Percentiles rank a stretch among this genome's conserved stretches.
These are phyloP conservation scores for Eutrigla gurnardus DNA, from an alignment of 2,797 vertebrate species.

Conservation along the genomic window DNA sequence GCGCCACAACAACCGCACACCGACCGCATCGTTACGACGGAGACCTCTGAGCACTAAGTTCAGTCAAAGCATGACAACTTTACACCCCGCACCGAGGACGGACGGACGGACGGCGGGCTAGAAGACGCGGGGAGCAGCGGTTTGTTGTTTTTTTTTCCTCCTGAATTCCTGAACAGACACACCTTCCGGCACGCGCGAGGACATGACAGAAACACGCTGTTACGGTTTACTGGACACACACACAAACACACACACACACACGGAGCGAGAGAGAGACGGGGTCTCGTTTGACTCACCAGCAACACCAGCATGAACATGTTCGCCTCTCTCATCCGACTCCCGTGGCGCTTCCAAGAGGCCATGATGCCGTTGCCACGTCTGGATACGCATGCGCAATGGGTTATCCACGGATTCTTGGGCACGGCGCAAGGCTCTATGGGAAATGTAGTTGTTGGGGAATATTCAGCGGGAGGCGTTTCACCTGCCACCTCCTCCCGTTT, in stretches of 20 bases:
- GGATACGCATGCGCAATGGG: constrained; percentile 84
- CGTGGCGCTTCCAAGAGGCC: constrained; percentile 82
- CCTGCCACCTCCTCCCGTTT: not conserved
- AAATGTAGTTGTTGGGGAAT: constrained; percentile 67
- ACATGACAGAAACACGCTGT: not conserved
- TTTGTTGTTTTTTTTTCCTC: not conserved
- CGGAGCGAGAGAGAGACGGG: too few species aligned
- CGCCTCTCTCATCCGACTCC: constrained; percentile 78
- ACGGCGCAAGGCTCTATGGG: constrained; percentile 66
- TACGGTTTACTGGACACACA: not conserved
- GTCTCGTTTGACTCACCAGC: constrained; percentile 79
- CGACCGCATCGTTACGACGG: accelerated
- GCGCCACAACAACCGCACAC: not conserved
- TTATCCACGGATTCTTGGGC: constrained; percentile 52
- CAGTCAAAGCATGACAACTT: constrained; percentile 81
- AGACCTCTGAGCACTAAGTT: constrained; percentile 67
- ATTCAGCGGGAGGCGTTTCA: not conserved
- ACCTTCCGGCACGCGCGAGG: too few species aligned
- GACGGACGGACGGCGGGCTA: not conserved
- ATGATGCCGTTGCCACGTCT: constrained; percentile 91
- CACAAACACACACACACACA: accelerated
- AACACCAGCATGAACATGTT: constrained; percentile 79
- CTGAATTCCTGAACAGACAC: not conserved
- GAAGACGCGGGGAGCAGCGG: constrained; percentile 23
- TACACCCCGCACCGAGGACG: constrained; percentile 51